Percentiles rank a stretch among this genome's conserved stretches.
These are phyloP conservation scores for Tetanocera ferruginea DNA, from an alignment of 2,888 invertebrate species.

Conservation along the genomic window DNA sequence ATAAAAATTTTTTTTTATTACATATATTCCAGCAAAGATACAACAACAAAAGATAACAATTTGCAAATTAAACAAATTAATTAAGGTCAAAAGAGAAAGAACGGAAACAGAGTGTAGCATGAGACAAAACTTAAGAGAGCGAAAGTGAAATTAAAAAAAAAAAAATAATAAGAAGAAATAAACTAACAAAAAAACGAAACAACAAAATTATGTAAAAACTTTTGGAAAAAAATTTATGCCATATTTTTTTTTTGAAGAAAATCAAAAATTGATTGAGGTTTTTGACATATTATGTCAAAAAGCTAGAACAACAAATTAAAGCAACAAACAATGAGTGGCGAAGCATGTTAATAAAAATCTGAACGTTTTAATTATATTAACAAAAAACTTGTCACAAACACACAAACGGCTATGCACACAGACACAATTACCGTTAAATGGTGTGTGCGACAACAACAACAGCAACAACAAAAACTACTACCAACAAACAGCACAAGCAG, in stretches of 20 bases:
- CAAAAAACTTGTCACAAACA: slow-evolving; percentile 3
- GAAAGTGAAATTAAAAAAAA: slow-evolving; percentile 12
- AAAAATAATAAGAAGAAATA: background rate
- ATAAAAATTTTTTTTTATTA: background rate
- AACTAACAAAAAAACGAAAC: slow-evolving; percentile 1
- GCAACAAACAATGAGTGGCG: slow-evolving; percentile 4
- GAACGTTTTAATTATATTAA: slow-evolving; percentile 23
- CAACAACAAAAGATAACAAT: slow-evolving; percentile 24
- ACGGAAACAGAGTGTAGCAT: background rate
- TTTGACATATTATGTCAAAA: background rate
- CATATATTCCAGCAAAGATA: slow-evolving; percentile 1
- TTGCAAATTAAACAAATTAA: slow-evolving; percentile 18
- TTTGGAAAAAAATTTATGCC: background rate
- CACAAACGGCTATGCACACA: background rate
- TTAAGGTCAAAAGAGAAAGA: slow-evolving; percentile 30
- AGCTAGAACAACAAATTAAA: background rate
- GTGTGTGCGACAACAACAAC: slow-evolving; percentile 10
- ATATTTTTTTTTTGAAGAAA: background rate
- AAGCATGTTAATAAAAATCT: background rate
- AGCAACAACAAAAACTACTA: slow-evolving; percentile 5
- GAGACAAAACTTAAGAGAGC: background rate
- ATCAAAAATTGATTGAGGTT: no score
- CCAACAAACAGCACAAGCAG: slow-evolving; percentile 1
- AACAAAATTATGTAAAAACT: background rate
- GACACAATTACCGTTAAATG: background rate